Evolutionary conservation across 2,888 invertebrate species (phyloP), one percentile per base, ranked within the genome.

Genomic region (Bellardia pandia): DNA sequence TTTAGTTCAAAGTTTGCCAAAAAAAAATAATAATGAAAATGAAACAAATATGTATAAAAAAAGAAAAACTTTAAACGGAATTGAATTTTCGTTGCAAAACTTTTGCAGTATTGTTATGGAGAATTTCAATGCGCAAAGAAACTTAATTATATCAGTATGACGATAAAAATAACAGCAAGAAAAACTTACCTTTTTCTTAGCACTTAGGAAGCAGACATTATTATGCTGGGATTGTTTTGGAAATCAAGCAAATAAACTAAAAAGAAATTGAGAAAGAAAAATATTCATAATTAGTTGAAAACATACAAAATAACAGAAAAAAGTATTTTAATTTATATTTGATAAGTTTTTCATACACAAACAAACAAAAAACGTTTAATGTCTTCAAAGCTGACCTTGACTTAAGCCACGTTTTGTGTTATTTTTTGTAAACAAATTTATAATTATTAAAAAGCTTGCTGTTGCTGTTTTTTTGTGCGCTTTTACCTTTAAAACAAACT

Each of bases 161-260:
- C 23, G 11, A 30, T 13, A 58, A 30, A 58, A 23, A 58, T 30
- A 58, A 33, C n/a, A 13, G 14, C 16, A 30, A 64, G 45, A 30
- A 7, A 78, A 79, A 64, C 77, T 86, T 72, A 86, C 75, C 79
- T 75, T 85, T 72, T 33, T 37, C 42, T 60, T 45, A 42, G 30
- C 37, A 16, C 30, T 79, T 74, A 75, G 33, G 69, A 64, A 56
- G 42, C 33, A 60, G 23, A 51, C 78, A 82, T 78, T 62, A 82
- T 78, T 53, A 75, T 79, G 69, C 40, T 16, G 71, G 37, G 8
- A 48, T 69, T 62, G 23, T 51, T 51, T 40, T 72, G 33, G 45
- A 9, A 30, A 40, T 51, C 7, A 75, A 16, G 51, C 14, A 51
- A 51, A 60, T 4, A 3, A 42, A 42, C 69, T 56, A 42, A 42